Conservation (phyloP, 1,140 invertebrate species). For the Trachymyrmex cornetzi region DNA sequence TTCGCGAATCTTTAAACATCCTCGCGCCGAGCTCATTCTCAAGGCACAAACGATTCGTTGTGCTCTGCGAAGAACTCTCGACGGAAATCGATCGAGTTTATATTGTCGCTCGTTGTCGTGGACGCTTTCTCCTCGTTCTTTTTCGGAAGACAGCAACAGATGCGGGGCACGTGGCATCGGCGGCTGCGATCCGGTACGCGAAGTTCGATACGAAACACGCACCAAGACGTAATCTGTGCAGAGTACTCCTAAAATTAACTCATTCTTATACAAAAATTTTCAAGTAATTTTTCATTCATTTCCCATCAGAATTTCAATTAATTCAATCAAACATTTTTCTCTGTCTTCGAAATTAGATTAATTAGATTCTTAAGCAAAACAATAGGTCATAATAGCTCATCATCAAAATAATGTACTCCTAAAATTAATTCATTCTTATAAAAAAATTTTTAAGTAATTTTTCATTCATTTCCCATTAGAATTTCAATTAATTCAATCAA, state of each 20-base stretch:
- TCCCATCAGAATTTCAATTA: background rate
- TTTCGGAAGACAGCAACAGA: constrained; percentile 67
- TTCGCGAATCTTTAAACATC: constrained; percentile 75
- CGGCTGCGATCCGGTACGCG: background rate
- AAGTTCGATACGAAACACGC: constrained; percentile 5
- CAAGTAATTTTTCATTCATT: too few species aligned
- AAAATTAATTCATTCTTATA: too few species aligned
- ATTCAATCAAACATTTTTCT: background rate
- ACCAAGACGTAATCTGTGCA: background rate
- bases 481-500: too few species aligned
- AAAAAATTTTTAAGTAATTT: too few species aligned
- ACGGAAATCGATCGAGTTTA: constrained; percentile 77
- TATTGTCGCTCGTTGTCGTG: constrained; percentile 70
- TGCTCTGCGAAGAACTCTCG: constrained; percentile 57
- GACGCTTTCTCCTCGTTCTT: constrained; percentile 62
- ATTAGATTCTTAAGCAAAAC: too few species aligned
- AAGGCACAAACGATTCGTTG: constrained; percentile 66
- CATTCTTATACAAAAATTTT: too few species aligned
- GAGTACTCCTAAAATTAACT: too few species aligned
- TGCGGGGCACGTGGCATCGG: constrained; percentile 67
- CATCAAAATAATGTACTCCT: too few species aligned
- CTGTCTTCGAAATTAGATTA: background rate
- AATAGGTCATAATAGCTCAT: too few species aligned
- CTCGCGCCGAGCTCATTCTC: constrained; percentile 40
- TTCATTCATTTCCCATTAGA: too few species aligned